Percentiles rank a stretch among this genome's conserved stretches.
phyloP scores from a whole-genome alignment of 2,797 vertebrate species.

The Trachurus trachurus region DNA sequence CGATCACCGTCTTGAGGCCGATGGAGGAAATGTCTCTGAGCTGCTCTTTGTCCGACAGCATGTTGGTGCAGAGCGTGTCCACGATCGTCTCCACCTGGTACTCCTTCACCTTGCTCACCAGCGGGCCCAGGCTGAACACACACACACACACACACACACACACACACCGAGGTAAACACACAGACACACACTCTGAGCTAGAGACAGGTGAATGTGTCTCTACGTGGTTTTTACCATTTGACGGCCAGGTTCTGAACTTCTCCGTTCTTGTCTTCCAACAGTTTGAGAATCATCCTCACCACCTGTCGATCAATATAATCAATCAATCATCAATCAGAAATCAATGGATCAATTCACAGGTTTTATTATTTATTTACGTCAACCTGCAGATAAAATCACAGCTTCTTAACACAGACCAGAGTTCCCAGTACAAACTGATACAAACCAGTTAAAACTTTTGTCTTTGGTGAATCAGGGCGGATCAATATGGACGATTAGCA shows the following conservation, averaged over 20 bases:
- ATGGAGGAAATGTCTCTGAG: conserved; percentile 99
- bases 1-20: conserved; percentile 98
- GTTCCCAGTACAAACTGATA: too few species aligned
- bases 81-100: conserved; percentile 99
- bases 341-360: not conserved
- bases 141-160: not conserved
- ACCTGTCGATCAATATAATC: conserved; percentile 80
- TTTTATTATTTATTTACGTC: too few species aligned
- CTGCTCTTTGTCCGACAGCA: conserved; percentile 99
- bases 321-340: not conserved
- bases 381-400: not conserved
- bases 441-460: not conserved
- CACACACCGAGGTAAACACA: too few species aligned
- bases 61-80: conserved; percentile 99
- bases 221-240: conserved; percentile 90
- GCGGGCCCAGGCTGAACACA: conserved; percentile 92
- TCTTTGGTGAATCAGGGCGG: not conserved
- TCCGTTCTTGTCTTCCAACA: conserved; percentile 98
- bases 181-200: too few species aligned
- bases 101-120: conserved; percentile 99
- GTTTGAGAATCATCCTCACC: conserved; percentile 99
- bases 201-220: too few species aligned
- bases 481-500: conserved; percentile 12
- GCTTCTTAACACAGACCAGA: not conserved
- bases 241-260: conserved; percentile 99